These are phyloP conservation scores for Sinella curviseta DNA, from an alignment of 1,140 invertebrate species.

Conservation along the genomic window DNA sequence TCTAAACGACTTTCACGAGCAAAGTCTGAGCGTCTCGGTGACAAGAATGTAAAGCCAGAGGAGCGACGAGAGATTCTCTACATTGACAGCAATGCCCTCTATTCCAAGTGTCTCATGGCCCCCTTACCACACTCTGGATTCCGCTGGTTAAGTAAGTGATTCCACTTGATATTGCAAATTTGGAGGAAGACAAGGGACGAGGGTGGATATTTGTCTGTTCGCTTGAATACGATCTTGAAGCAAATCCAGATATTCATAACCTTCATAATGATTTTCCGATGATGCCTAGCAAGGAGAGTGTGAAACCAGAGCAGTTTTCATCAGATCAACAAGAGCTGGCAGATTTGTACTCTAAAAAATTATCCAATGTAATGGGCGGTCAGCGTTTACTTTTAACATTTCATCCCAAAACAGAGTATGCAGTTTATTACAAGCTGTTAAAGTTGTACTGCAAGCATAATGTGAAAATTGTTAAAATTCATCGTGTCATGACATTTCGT, in stretches of 20 bases:
- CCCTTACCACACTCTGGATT: not conserved
- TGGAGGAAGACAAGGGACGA: not conserved
- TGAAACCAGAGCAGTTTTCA: not conserved
- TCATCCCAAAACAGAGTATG: not conserved
- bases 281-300: not conserved
- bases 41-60: not conserved
- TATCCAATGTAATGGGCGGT: not conserved
- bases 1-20: not conserved
- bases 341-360: not conserved
- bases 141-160: not conserved
- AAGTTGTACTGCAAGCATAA: not conserved
- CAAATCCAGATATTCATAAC: not conserved
- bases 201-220: not conserved
- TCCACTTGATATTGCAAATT: not conserved
- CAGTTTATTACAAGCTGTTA: not conserved
- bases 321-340: not conserved
- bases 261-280: not conserved
- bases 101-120: not conserved
- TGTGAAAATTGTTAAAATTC: not conserved
- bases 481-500: not conserved
- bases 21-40: not conserved
- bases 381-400: not conserved
- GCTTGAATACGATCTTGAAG: not conserved
- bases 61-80: not conserved
- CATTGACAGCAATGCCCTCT: not conserved